Evolutionary conservation across 2,888 invertebrate genomes (phyloP).

Genomic region (Panzeria rudis): DNA sequence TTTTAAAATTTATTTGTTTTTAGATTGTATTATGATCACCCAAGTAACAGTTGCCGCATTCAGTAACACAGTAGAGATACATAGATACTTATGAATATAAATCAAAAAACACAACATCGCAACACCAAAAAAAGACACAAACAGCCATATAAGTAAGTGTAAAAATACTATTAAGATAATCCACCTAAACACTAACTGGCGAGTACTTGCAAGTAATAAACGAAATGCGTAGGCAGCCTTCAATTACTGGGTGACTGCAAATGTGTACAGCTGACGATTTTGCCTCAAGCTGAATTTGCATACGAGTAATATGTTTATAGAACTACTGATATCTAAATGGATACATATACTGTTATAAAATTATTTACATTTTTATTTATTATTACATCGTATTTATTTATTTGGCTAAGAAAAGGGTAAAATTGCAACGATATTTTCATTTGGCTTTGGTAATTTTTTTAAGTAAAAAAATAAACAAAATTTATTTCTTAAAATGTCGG

Average conservation of each 20-base stretch:
- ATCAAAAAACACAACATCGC: constrained; percentile 26
- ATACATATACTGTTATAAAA: constrained; percentile 26
- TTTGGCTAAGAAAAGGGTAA: constrained; percentile 29
- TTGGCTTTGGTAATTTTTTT: background rate
- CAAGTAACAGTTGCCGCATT: constrained; percentile 20
- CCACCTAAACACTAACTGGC: constrained; percentile 43
- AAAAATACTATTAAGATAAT: constrained; percentile 49
- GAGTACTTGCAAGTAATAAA: constrained; percentile 2
- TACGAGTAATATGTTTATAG: constrained; percentile 40
- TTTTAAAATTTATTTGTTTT: constrained; percentile 33
- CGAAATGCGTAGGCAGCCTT: constrained; percentile 59
- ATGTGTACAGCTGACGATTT: constrained; percentile 58
- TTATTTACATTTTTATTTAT: constrained; percentile 39
- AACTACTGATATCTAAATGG: constrained; percentile 41
- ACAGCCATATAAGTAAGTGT: constrained; percentile 11
- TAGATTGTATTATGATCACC: constrained; percentile 52
- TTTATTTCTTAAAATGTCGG: constrained; percentile 5
- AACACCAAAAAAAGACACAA: constrained; percentile 6
- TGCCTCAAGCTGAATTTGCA: constrained; percentile 30
- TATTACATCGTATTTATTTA: background rate
- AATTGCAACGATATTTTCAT: constrained; percentile 4
- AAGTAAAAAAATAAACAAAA: background rate
- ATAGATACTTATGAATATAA: constrained; percentile 24
- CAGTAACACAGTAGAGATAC: constrained; percentile 43
- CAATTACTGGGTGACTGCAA: constrained; percentile 44